Conservation (phyloP, 2,888 invertebrate species). For the Dicranocentrus wangi region DNA sequence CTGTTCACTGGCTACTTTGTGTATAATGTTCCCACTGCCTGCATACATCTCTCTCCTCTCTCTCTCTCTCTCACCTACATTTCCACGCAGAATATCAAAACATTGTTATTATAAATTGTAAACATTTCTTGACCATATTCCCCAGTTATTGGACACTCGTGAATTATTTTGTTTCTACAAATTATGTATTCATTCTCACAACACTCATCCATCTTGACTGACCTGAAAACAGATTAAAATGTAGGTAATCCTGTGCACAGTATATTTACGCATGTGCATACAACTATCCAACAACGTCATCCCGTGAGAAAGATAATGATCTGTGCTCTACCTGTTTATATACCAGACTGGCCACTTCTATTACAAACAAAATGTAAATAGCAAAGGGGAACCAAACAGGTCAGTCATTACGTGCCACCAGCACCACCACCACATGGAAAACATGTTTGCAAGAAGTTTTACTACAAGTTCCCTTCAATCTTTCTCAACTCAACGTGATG, state of each 20-base stretch:
- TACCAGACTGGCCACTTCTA: too few relatives aligned
- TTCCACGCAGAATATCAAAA: background rate
- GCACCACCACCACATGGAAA: constrained; percentile 1
- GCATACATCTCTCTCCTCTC: too few relatives aligned
- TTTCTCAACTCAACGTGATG: too few relatives aligned
- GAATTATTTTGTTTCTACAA: background rate
- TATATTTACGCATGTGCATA: background rate
- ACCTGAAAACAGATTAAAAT: background rate
- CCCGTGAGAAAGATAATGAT: background rate
- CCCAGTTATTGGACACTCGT: background rate
- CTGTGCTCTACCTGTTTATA: background rate
- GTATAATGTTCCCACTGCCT: too few relatives aligned
- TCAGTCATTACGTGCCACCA: constrained; percentile 24
- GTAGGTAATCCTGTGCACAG: background rate
- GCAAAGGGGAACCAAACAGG: background rate
- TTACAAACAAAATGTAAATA: too few relatives aligned
- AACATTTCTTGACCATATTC: too few relatives aligned
- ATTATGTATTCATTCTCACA: too few relatives aligned
- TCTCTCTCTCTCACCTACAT: background rate
- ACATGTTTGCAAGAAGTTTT: background rate
- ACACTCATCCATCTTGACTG: background rate
- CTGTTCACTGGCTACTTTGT: background rate
- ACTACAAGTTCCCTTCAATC: background rate
- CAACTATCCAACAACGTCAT: background rate
- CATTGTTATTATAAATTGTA: constrained; percentile 12